Evolutionary conservation across 2,113 vertebrate genomes (phyloP), one percentile per base, ranked within the genome.

Genomic region (Gallinago media): DNA sequence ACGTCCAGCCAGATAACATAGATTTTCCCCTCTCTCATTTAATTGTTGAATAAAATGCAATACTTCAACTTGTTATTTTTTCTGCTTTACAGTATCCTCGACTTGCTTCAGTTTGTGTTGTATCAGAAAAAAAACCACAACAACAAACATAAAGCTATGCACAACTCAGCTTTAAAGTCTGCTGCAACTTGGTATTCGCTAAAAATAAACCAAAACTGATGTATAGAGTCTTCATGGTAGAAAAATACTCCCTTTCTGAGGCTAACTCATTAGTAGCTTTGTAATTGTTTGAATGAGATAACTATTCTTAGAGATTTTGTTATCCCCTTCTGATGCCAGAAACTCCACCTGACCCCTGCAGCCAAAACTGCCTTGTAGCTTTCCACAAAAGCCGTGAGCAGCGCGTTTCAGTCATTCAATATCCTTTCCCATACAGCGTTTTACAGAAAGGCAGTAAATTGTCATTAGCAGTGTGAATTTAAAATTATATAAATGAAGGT

Each of bases 1-100:
- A 17, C 9, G 21, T 54, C 31, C 68, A 93, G 83, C 85, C 94
- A 93, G 88, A 94, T 86, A 94, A 96, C 95, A 93, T 78, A 94
- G 25, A 15, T 74, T 88, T 86, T 88, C 50, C 54, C 72, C 38
- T 68, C 42, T 88, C 23, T 71, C 26, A 61, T 77, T 71, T 88
- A 70, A 40, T 52, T 74, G 52, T 52, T 86, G 59, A 77, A 83
- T 80, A 84, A 86, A 85, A 92, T 50, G 29, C 20, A 54, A 5
- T 46, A 40, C 13, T 90, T 79, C 8, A 82, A 25, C 40, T 36
- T 73, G 44, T 21, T 11, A 2, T 14, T 66, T 78, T 63, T 78
- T 36, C 20, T 90, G 31, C 29, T 92, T 91, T 89, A 25, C 10
- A 71, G 3, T 75, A 20, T 47, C 44, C 32, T 88, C 72, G 52